Base-by-base conservation (phyloP, 2,113 vertebrate species). In the Cryptomyrus ogoouensis region DNA sequence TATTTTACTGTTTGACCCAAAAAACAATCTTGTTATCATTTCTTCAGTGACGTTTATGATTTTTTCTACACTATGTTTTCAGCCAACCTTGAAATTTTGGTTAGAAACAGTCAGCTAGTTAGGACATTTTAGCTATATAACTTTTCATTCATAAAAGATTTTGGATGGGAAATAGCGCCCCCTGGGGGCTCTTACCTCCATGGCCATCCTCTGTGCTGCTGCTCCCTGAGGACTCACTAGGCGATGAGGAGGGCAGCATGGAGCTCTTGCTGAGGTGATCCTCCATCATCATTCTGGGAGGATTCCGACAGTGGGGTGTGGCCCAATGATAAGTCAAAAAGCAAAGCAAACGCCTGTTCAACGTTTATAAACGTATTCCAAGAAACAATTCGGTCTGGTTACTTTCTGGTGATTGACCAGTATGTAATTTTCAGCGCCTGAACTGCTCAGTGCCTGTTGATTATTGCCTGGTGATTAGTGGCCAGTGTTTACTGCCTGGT, bases 151-250 rank as follows among this genome's bases (percentile, higher is more conserved):
- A 17, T 80, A 42, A 42, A 80, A 24, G 49, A 15, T n/a, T 62
- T 12, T 84, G 44, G 83, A 42, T 44, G 21, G 24, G 19, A 15
- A 50, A 53, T n/a, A 80, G 89, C 13, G 62, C 47, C 24, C 15
- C 35, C 90, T 58, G 66, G 53, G 19, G 27, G 74, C 89, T 70
- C 96, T 96, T 96, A 97, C 97, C 97, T 93, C 95, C 93, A 93
- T 95, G 93, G 89, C 94, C 95, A 91, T 96, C 96, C 0, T 97
- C 97, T n/a, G 94, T 93, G 66, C 94, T 93, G 0, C 94, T 89
- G 92, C 95, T 96, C 90, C 93, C 93, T n/a, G 92, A 92, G 0
- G 96, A 96, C 35, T 94, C 95, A 0, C 91, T 85, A 0, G 96
- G 96, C 0, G 91, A 92, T 0, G 95, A 95, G 0, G 93, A 93